A percentile compares a stretch with the other conserved stretches of the same genome.
phyloP scores from a whole-genome alignment of 2,113 vertebrate genomes.

The Anolis sagrei region DNA sequence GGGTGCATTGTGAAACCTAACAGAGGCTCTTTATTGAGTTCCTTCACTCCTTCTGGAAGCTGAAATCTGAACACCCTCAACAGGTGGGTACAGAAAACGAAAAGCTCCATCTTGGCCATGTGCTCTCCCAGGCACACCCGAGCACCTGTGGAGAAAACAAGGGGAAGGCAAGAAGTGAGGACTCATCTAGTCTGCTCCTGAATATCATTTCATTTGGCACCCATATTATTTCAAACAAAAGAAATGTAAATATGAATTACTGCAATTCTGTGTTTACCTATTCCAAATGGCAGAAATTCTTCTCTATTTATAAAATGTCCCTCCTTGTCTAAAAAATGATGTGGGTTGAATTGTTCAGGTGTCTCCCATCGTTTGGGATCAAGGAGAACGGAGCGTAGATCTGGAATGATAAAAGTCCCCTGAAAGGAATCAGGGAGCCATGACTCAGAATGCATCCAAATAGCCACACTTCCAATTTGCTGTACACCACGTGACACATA shows the following conservation, averaged over 20 bases:
- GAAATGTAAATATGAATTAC: neutral
- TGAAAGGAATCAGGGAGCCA: neutral
- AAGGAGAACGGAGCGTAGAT: neutral
- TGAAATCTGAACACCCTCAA: neutral
- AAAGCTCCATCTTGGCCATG: neutral
- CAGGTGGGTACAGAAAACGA: neutral
- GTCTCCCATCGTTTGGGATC: neutral
- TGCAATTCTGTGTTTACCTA: neutral
- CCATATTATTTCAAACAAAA: neutral
- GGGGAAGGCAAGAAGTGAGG: neutral
- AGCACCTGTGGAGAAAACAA: neutral
- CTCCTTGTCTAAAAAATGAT: neutral
- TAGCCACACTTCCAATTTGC: too few relatives aligned
- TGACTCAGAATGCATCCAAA: neutral
- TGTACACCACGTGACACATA: too few relatives aligned
- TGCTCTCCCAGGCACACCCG: neutral
- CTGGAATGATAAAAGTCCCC: neutral
- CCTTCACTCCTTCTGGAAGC: neutral
- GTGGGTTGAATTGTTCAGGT: neutral
- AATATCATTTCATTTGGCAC: too few relatives aligned
- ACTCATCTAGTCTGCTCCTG: neutral
- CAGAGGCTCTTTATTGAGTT: neutral
- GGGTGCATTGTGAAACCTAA: neutral
- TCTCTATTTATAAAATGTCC: neutral
- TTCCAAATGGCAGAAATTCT: constrained; percentile 9